Base-by-base conservation (phyloP, 2,888 invertebrate species). In the Cryptus viduatorius region DNA sequence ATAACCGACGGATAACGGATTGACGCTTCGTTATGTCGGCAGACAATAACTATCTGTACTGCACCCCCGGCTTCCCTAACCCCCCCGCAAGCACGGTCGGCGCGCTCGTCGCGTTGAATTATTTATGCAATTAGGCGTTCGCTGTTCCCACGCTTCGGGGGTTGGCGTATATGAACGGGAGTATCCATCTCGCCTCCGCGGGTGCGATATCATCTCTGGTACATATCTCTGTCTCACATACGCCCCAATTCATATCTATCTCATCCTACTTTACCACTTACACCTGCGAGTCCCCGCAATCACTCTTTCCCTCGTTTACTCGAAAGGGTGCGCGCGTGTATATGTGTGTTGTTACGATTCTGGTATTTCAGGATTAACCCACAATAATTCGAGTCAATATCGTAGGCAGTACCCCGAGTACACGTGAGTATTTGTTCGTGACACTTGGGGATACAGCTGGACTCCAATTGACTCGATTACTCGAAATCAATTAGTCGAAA, bases 51-150 rank as follows among this genome's bases (percentile, higher is more conserved):
- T 90, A 87, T 37, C 81, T 59, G 69, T 88, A 87, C 86, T 53
- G 61, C 53, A 19, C 46, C 44, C 37, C 37, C 19, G 24, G n/a
- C 65, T 46, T 29, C 65, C 4, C 67, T 42, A 53, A 4, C 29
- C 24, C 53, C 16, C 46, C 61, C 71, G 78, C 69, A 75, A 79
- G 75, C 75, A 77, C 77, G 77, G 77, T 68, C 81, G 65, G 78
- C 86, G 88, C 71, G 89, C 87, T 83, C 88, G 88, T 87, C 88
- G 86, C 89, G 89, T 91, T 92, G 92, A 92, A 92, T 92, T 92
- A 92, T 92, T 92, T 92, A 92, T 92, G 92, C 90, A 92, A 92
- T 92, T 91, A 92, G 90, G 88, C 87, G 87, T 88, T 79, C 56
- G 71, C 82, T 76, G 68, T 84, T 73, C 61, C 61, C 73, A 73